phyloP scores from a whole-genome alignment of 2,888 invertebrate genomes.

The Hartigia nigra region DNA sequence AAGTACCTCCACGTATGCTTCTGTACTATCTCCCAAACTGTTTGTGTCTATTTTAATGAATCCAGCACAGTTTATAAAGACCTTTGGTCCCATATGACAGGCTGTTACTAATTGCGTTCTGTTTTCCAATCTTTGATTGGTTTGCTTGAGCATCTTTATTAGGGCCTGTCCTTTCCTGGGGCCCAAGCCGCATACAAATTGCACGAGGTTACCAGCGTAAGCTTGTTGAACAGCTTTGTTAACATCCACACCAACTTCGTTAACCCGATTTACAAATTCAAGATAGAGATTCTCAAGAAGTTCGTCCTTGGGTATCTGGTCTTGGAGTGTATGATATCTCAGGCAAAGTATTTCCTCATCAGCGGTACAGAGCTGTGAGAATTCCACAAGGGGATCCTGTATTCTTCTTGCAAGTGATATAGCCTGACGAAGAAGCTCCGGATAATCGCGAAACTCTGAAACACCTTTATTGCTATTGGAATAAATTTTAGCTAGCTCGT shows the following conservation, averaged over 20 bases:
- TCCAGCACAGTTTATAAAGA: constrained; percentile 98
- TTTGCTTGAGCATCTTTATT: constrained; percentile 87
- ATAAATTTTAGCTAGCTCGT: constrained; percentile 92
- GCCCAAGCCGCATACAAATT: constrained; percentile 97
- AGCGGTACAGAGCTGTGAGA: constrained; percentile 93
- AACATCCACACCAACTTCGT: constrained; percentile 98
- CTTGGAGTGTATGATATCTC: constrained; percentile 88
- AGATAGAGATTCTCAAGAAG: constrained; percentile 85
- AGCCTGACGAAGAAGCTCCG: constrained; percentile 89
- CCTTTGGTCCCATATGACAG: constrained; percentile 98
- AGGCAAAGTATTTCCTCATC: constrained; percentile 98
- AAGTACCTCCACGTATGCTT: constrained; percentile 94
- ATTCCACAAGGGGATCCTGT: constrained; percentile 96
- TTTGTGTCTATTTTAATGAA: constrained; percentile 99
- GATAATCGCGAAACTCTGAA: constrained; percentile 93
- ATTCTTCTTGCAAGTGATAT: constrained; percentile 91
- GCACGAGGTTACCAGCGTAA: constrained; percentile 88
- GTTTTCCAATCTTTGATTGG: constrained; percentile 92
- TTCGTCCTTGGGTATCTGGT: constrained; percentile 86
- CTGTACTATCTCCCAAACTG: constrained; percentile 92
- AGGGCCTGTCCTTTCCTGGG: constrained; percentile 92
- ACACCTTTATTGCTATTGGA: constrained; percentile 89
- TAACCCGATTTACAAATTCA: constrained; percentile 94
- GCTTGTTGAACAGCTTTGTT: constrained; percentile 92
- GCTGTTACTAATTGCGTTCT: constrained; percentile 94